phyloP scores from a whole-genome alignment of 2,797 vertebrate species.

The Coilia nasus region DNA sequence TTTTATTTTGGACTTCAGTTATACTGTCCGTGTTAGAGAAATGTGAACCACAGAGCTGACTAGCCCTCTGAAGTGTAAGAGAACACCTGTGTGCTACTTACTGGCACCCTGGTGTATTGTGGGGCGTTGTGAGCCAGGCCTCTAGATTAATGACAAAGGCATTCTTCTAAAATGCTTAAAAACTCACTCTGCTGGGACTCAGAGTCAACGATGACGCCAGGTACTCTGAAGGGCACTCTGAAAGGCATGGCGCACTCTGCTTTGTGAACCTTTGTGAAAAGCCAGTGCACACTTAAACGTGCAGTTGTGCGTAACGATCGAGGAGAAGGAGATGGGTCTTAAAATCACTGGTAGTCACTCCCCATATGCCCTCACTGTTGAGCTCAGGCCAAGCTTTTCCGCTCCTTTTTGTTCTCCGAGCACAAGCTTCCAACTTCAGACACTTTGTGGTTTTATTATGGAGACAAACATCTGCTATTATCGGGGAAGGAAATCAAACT shows the following conservation, averaged over 20 bases:
- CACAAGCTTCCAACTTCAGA: neutral
- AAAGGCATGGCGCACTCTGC: neutral
- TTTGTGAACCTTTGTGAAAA: neutral
- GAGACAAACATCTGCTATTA: slow-evolving; percentile 23
- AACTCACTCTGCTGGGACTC: slow-evolving; percentile 11
- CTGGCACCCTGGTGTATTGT: slow-evolving; percentile 15
- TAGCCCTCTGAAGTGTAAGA: slow-evolving; percentile 7
- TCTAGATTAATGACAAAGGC: slow-evolving; percentile 21
- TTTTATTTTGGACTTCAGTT: neutral
- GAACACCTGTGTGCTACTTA: slow-evolving; percentile 25
- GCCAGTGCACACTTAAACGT: neutral
- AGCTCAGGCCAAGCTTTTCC: neutral
- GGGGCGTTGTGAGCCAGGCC: neutral
- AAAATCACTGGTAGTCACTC: neutral
- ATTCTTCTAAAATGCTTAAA: neutral
- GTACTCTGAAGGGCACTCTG: slow-evolving; percentile 1
- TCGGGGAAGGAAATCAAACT: neutral
- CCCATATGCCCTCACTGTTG: neutral
- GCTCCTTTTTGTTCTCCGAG: neutral
- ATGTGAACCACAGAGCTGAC: neutral
- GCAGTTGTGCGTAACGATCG: slow-evolving; percentile 12
- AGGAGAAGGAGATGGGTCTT: slow-evolving; percentile 8
- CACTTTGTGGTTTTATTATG: neutral
- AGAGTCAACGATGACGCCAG: neutral
- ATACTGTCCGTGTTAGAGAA: neutral